Conservation (phyloP, 2,888 invertebrate species). For the Smittia sp. region DNA sequence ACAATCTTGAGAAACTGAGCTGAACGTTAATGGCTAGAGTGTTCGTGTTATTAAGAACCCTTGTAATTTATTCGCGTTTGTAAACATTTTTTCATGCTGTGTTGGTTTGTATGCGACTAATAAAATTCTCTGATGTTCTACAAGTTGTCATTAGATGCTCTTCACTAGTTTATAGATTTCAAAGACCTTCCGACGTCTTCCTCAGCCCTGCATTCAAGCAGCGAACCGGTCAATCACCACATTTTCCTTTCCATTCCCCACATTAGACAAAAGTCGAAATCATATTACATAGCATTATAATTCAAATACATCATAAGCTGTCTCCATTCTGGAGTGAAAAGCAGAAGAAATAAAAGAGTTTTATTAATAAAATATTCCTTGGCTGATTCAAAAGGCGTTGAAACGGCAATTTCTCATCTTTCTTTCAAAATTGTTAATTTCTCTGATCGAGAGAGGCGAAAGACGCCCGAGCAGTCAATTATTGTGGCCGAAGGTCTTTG, state of each 20-base stretch:
- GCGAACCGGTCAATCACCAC: neutral
- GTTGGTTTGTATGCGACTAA: neutral
- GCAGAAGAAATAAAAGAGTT: neutral
- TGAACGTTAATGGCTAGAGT: neutral
- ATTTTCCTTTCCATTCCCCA: neutral
- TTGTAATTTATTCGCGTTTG: slow-evolving; percentile 36
- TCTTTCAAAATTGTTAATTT: slow-evolving; percentile 30
- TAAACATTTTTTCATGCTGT: slow-evolving; percentile 6
- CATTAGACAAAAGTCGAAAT: neutral
- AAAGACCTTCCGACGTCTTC: no score
- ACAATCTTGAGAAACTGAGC: slow-evolving; percentile 1
- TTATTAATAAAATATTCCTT: slow-evolving; percentile 28
- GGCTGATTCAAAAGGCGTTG: slow-evolving; percentile 27
- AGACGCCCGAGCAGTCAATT: slow-evolving; percentile 15
- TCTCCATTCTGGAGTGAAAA: slow-evolving; percentile 15
- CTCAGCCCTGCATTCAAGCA: no score
- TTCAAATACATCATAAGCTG: slow-evolving; percentile 36
- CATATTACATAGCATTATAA: slow-evolving; percentile 25
- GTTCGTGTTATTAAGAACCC: slow-evolving; percentile 29
- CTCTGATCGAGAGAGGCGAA: slow-evolving; percentile 29
- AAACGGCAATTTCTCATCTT: slow-evolving; percentile 9
- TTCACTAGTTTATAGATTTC: neutral
- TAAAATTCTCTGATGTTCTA: no score
- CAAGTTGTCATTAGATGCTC: no score
- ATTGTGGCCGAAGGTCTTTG: neutral